These are phyloP conservation scores for Drosophila simulans DNA, from an alignment of 1,140 invertebrate genomes.

Conservation along the genomic window DNA sequence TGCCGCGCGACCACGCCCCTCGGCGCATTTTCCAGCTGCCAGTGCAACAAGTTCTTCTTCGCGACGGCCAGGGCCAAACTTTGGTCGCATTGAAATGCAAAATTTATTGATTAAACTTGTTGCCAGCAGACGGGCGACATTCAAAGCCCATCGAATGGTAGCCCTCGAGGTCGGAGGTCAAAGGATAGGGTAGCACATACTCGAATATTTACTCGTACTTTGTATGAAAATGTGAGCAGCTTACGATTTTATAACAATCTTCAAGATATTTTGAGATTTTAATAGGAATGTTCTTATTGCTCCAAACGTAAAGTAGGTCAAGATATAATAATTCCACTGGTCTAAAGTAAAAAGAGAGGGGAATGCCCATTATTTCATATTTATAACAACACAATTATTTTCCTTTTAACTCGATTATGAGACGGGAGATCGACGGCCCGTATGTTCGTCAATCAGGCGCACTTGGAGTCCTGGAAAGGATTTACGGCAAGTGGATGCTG, in stretches of 20 bases:
- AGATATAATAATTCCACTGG: too few species aligned
- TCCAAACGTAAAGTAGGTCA: too few species aligned
- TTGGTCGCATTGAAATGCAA: slow-evolving; percentile 37
- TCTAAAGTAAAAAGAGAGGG: too few species aligned
- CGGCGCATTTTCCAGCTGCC: slow-evolving; percentile 4
- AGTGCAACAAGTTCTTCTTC: slow-evolving; percentile 52
- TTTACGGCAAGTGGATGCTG: slow-evolving; percentile 17
- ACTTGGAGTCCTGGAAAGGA: slow-evolving; percentile 21
- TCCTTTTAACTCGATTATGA: neutral
- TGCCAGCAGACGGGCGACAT: slow-evolving; percentile 15
- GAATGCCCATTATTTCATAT: neutral
- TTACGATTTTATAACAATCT: neutral
- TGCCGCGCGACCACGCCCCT: neutral
- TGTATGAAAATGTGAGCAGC: too few species aligned
- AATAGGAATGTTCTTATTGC: too few species aligned
- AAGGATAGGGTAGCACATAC: too few species aligned
- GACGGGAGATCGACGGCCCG: neutral
- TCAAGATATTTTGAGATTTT: too few species aligned
- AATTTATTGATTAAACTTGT: slow-evolving; percentile 33
- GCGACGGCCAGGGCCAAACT: slow-evolving; percentile 5
- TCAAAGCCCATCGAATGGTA: neutral
- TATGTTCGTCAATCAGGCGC: slow-evolving; percentile 7
- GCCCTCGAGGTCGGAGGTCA: neutral
- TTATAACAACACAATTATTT: neutral
- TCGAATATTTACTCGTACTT: too few species aligned